Base-by-base conservation (phyloP, 1,140 invertebrate genomes). In the Uloborus diversus region DNA sequence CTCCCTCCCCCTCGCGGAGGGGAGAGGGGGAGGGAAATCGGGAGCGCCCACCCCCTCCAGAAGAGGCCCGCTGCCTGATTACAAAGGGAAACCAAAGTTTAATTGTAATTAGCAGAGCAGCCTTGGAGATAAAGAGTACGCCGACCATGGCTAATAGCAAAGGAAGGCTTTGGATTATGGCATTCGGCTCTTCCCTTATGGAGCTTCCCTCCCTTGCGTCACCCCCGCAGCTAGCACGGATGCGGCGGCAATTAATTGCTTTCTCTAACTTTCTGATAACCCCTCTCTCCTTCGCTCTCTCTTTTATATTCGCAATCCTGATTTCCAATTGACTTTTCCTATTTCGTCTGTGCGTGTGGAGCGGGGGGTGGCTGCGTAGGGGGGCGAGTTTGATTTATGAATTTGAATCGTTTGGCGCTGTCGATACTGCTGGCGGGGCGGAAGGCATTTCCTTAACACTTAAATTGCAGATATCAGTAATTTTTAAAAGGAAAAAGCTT, bases 81-180 rank as follows among this genome's bases (percentile, higher is more conserved):
- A 79, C 76, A 79, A 79, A 79, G 76, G 76, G 76, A 69, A 79
- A 79, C 65, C 76, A 68, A 79, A 79, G 76, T 79, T 79, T 79
- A 79, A 79, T 79, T 79, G 76, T 79, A 79, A 79, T 79, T 79
- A 79, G 76, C 64, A 62, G 76, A 61, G 61, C 61, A 35, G 73
- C 73, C 20, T n/a, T 28, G 42, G 73, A 78, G 73, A 78, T 78
- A 78, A 78, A 78, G 73, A 66, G 61, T 65, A n/a, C 32, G 62
- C 73, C 73, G 73, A 66, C 73, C 73, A 66, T 65, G 42, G 73
- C 61, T 78, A 78, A 78, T 78, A 66, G 73, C 61, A 62, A 35
- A 66, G 73, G 73, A n/a, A 27, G 14, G 30, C 59, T 32, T 62
- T n/a, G 59, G 30, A 62, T 37, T 59, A 59, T 59, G n/a, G 56